Evolutionary conservation across 2,797 vertebrate genomes (phyloP), one percentile per base, ranked within the genome.

Genomic region (Anguilla megastoma): DNA sequence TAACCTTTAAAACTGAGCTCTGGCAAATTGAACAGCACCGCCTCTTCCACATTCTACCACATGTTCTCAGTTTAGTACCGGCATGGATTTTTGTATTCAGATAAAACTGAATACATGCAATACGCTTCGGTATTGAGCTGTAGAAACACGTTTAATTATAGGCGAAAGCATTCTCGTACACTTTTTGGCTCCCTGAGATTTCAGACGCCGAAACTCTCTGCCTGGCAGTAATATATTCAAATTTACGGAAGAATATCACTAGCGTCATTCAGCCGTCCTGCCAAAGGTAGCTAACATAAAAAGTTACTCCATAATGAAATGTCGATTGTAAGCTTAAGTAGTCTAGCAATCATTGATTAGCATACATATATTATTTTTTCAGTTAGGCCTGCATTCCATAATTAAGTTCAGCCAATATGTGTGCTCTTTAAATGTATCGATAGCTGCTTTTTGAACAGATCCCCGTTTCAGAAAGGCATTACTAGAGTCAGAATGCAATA

Each of bases 51-150:
- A n/a, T 69, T 52, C 24, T 54, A 66, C 58, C 58, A 82, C 69
- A 36, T 76, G 69, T 27, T 84, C 18, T 83, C 58, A 82, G 48
- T 87, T 84, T 69, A 66, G 58, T 84, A 60, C 41, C 7, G 10
- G 50, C 50, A 10, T 66, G 79, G 48, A 6, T 69, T 86, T 74
- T 52, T 16, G 66, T 66, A 50, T 66, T 16, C 54, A 24, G 54
- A 21, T 18, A 36, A 45, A 36, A 33, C 24, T 24, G 27, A 76
- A 36, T 33, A 74, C 27, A n/a, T 5, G 6, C 8, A 9, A n/a
- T 63, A 60, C 12, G 14, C 18, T 21, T 60, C 3, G 2, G 7
- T 63, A 63, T 24, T 63, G 60, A 36, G n/a, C 33, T 30, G 36
- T 6, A 45, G 45, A 24, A 41, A 8, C 14, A 48, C 2, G 0